A percentile compares a stretch with the other conserved stretches of the same genome.
Evolutionary conservation across 2,888 invertebrate genomes (phyloP).

Genomic region (Phortica okadai): DNA sequence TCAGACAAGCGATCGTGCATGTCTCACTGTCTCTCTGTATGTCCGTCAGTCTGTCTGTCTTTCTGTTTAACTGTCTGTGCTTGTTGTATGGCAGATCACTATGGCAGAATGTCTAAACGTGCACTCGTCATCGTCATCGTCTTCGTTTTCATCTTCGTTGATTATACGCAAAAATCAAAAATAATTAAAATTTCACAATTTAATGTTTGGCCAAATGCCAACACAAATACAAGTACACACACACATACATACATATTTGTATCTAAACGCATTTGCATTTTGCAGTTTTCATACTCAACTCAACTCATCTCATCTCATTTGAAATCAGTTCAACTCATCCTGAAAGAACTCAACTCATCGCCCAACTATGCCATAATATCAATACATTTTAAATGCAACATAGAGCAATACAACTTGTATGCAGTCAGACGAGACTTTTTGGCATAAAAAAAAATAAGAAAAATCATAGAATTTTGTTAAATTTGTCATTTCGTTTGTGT

Average conservation of each 20-base stretch:
- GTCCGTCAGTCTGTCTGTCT: background rate
- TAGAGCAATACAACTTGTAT: too few relatives aligned
- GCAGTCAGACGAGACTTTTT: too few relatives aligned
- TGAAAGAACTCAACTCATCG: background rate
- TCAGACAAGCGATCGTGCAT: slow-evolving; percentile 20
- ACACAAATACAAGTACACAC: background rate
- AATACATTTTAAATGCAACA: too few relatives aligned
- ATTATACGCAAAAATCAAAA: slow-evolving; percentile 72
- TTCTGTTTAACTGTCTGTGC: background rate
- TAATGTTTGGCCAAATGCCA: slow-evolving; percentile 64
- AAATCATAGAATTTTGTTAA: slow-evolving; percentile 20
- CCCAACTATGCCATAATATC: background rate
- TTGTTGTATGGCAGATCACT: background rate
- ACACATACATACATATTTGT: background rate
- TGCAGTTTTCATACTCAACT: background rate
- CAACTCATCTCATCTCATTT: background rate
- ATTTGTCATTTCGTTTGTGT: slow-evolving; percentile 24
- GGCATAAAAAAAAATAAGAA: background rate
- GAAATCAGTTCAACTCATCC: background rate
- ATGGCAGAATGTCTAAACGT: background rate
- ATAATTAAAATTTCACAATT: slow-evolving; percentile 70
- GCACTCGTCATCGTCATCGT: slow-evolving; percentile 40
- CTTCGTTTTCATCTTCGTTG: slow-evolving; percentile 58
- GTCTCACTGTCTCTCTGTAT: slow-evolving; percentile 5
- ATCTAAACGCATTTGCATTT: background rate